Evolutionary conservation across 2,888 invertebrate species (phyloP), one percentile per base, ranked within the genome.

Genomic region (Protodeltote pygarga): DNA sequence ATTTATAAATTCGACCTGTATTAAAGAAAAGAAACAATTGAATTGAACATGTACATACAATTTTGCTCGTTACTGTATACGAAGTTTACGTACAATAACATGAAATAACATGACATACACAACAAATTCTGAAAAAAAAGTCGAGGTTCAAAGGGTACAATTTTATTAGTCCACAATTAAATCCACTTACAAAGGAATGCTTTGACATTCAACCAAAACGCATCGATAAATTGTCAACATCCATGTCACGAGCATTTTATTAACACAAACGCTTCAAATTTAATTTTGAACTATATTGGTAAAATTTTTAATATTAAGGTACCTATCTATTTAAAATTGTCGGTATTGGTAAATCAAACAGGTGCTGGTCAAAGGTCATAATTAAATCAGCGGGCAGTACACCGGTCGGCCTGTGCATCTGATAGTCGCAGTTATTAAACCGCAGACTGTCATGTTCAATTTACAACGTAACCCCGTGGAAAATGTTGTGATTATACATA

Each of bases 391-490:
- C 72, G 73, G 74, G 64, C 67, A 73, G 73, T 65, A 61, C 68
- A 76, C 63, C 65, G 70, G 68, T 69, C 65, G 59, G 75, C 74
- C 71, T 77, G 76, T 76, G 76, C 73, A 75, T 74, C 61, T 73
- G 76, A 78, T 75, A 75, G 72, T 68, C 67, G 65, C 72, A 77
- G 77, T 81, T 84, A 83, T 85, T 73, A 83, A 84, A 85, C 87
- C 87, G 76, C 86, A 85, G 75, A 72, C 79, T 72, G 77, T 69
- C 77, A 78, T 73, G 77, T 70, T 74, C 81, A 79, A 83, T 85
- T 82, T 81, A 76, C 79, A 80, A 70, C 70, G 71, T 72, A 72
- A 77, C 75, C 49, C 44, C 42, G 64, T 65, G 69, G 66, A 61
- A 66, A 70, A 75, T 68, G 61, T 61, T 67, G 57, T 63, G 40